A percentile compares a stretch with the other conserved stretches of the same genome.
Evolutionary conservation across 2,888 invertebrate genomes (phyloP).

Genomic region (Standfussiana lucernea): DNA sequence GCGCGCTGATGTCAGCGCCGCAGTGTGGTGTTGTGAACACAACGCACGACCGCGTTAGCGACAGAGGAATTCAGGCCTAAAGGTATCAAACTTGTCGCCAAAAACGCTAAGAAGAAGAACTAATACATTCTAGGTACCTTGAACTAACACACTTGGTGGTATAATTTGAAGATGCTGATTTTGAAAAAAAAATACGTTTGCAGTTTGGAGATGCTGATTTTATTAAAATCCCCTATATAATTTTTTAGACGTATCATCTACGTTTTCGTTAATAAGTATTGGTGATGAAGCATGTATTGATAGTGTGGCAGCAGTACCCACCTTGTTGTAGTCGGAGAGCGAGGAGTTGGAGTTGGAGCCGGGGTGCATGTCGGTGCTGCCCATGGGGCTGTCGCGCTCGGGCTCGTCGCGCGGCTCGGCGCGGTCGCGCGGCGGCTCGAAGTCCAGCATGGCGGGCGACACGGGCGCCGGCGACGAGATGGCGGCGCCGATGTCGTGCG

Average conservation of each 20-base stretch:
- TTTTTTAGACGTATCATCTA: background rate
- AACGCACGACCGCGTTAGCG: no score
- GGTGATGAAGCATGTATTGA: no score
- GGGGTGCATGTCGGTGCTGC: slow-evolving; percentile 70
- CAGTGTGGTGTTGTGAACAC: no score
- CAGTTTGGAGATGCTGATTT: no score
- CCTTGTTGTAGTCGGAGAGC: slow-evolving; percentile 85
- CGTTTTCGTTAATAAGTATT: background rate
- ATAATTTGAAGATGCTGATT: no score
- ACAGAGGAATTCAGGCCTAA: no score
- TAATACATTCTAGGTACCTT: background rate
- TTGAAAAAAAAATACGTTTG: no score
- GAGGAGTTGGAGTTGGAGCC: slow-evolving; percentile 74
- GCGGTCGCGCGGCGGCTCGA: slow-evolving; percentile 91
- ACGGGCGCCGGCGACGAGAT: slow-evolving; percentile 93
- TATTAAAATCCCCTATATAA: no score
- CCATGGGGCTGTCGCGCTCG: slow-evolving; percentile 64
- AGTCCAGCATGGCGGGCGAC: slow-evolving; percentile 93
- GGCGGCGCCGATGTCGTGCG: slow-evolving; percentile 94
- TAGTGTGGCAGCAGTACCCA: slow-evolving; percentile 38
- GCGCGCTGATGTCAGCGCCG: no score
- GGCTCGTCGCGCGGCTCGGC: slow-evolving; percentile 77
- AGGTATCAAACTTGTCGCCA: background rate
- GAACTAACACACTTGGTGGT: background rate
- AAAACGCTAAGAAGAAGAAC: background rate